Percentiles rank a stretch among this genome's conserved stretches.
These are phyloP conservation scores for Stictocephala bisonia DNA, from an alignment of 2,888 invertebrate genomes.

Conservation along the genomic window DNA sequence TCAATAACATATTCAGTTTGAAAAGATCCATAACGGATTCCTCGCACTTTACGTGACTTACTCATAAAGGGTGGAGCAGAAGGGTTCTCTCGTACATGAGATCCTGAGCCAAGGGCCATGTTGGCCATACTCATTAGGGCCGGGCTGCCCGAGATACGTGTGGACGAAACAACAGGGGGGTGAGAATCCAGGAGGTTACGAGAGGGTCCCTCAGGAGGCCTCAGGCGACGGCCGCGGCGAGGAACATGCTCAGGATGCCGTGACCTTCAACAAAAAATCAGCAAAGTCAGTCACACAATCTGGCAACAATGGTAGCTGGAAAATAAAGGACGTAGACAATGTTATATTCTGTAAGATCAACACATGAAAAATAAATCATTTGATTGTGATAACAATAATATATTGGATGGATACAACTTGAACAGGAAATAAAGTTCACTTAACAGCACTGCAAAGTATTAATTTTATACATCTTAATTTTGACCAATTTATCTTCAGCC, in stretches of 20 bases:
- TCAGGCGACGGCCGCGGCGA: constrained; percentile 58
- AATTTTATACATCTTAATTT: too few relatives aligned
- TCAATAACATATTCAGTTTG: background rate
- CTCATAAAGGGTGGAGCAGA: constrained; percentile 26
- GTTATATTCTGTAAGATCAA: too few relatives aligned
- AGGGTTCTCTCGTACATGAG: constrained; percentile 62
- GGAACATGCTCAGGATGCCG: constrained; percentile 72
- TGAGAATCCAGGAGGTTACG: constrained; percentile 16
- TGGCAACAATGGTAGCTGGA: too few relatives aligned
- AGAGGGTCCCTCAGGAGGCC: constrained; percentile 43
- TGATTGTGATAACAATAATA: too few relatives aligned
- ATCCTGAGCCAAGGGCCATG: constrained; percentile 66
- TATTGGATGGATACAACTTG: too few relatives aligned
- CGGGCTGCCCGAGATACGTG: constrained; percentile 54
- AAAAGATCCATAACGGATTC: background rate
- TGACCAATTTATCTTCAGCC: too few relatives aligned
- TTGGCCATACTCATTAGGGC: constrained; percentile 62
- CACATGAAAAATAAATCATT: too few relatives aligned
- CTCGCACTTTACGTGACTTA: background rate
- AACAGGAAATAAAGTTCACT: too few relatives aligned
- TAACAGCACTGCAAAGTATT: too few relatives aligned
- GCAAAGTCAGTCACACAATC: too few relatives aligned
- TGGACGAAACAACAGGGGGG: constrained; percentile 46
- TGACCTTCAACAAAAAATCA: constrained; percentile 48
- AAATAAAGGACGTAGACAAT: too few relatives aligned